Base-by-base conservation (phyloP, 92 coral and sea anemone genomes). In the Actinostola sp. region DNA sequence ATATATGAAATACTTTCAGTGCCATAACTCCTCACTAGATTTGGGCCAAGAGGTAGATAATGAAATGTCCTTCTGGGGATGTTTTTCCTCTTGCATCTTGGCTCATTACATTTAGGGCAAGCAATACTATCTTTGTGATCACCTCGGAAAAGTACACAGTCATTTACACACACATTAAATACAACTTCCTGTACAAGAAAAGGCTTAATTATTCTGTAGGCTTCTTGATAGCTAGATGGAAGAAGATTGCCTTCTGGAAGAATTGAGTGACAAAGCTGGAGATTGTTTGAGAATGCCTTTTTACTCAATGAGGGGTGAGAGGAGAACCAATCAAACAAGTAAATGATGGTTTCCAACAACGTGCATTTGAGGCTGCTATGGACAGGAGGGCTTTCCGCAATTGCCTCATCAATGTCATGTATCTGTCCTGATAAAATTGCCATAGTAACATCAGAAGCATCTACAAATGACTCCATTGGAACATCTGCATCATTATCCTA, bases 281-380 rank as follows among this genome's bases (percentile, higher is more conserved):
- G 41, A 61, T 53, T 75, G 1, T 64, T 63, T 32, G 88, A 61
- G 48, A 83, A 76, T 13, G 88, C 88, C 45, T 83, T 83, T 58
- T 83, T 83, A 20, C 88, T 83, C 12, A 83, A 1, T 11, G 79
- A 83, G 0, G 83, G 83, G 30, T 76, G 88, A 6, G 88, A 83
- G 12, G 79, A 20, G 27, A 83, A 83, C 83, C 83, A 83, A 26
- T 70, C 75, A 76, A 76, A 76, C 50, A 74, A 16, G 21, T 66
- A 24, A 36, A 80, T 62, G 51, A 80, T 3, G 2, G 86, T 65
- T 30, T 81, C 86, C 38, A 81, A 62, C 43, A 81, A 12, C 0
- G 86, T 72, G 26, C 41, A 3, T 45, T 35, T 55, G 10, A 66
- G 42, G 46, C 75, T 73, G 61, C 70, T 43, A 49, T 81, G 86